phyloP scores from a whole-genome alignment of 2,888 invertebrate species.

The Leptinotarsa tumamoca region DNA sequence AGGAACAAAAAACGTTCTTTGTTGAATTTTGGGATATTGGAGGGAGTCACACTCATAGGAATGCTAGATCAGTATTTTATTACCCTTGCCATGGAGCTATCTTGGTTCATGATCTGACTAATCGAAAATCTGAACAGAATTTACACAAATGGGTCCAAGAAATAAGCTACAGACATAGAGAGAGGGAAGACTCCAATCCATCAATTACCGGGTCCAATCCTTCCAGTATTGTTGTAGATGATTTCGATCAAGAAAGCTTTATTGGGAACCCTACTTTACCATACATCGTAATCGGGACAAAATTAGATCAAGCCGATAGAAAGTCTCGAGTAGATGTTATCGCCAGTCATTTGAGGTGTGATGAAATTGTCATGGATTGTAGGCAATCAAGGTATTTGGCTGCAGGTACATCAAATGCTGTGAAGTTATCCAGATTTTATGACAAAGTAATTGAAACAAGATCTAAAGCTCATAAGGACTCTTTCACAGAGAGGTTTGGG shows the following conservation, averaged over 20 bases:
- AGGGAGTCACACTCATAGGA: slow-evolving; percentile 92
- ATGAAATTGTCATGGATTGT: slow-evolving; percentile 90
- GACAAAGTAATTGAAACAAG: slow-evolving; percentile 82
- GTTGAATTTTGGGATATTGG: slow-evolving; percentile 98
- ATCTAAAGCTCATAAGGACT: slow-evolving; percentile 61
- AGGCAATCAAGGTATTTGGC: slow-evolving; percentile 83
- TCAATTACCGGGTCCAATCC: slow-evolving; percentile 23
- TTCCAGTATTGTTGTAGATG: slow-evolving; percentile 68
- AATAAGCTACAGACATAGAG: slow-evolving; percentile 38
- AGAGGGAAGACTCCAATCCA: slow-evolving; percentile 40
- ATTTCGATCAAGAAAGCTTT: slow-evolving; percentile 88
- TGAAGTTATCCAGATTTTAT: slow-evolving; percentile 93
- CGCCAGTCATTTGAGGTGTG: slow-evolving; percentile 92
- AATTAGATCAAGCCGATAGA: slow-evolving; percentile 70
- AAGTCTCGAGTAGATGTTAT: slow-evolving; percentile 72
- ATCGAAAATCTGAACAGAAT: slow-evolving; percentile 95
- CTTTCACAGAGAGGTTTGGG: slow-evolving; percentile 61
- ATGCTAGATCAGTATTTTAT: slow-evolving; percentile 94
- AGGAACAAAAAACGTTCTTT: slow-evolving; percentile 90
- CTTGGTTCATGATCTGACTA: slow-evolving; percentile 96
- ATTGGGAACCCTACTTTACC: slow-evolving; percentile 88
- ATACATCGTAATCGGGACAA: slow-evolving; percentile 87
- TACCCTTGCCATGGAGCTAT: slow-evolving; percentile 94
- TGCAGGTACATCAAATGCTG: slow-evolving; percentile 95
- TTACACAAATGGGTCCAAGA: slow-evolving; percentile 94